Evolutionary conservation across 2,797 vertebrate genomes (phyloP).

Genomic region (Esox masquinongy): DNA sequence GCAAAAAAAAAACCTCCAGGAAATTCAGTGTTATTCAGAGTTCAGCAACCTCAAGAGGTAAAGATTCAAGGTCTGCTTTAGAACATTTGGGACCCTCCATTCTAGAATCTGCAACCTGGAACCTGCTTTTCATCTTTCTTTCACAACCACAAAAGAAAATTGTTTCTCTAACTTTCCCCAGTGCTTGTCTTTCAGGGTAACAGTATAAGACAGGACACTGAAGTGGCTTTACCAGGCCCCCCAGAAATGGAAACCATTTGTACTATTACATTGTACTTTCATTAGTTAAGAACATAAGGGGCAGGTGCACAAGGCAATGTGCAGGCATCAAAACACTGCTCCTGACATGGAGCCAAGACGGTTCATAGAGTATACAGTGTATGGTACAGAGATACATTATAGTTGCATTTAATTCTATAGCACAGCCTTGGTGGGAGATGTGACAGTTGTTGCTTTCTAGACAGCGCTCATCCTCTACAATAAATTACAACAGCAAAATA

Average conservation of each 20-base stretch:
- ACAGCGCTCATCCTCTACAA: not conserved
- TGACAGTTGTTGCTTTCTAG: not conserved
- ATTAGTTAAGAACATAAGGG: not conserved
- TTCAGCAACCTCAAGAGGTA: not conserved
- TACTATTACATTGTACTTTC: not conserved
- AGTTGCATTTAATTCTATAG: not conserved
- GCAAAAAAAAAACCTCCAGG: not conserved
- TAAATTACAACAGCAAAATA: constrained; percentile 11
- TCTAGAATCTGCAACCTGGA: not conserved
- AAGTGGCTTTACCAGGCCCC: not conserved
- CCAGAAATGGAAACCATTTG: not conserved
- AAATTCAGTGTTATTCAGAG: not conserved
- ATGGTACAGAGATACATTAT: not conserved
- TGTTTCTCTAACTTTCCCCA: not conserved
- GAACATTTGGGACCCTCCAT: not conserved
- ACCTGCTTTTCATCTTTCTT: not conserved
- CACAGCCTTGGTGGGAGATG: not conserved
- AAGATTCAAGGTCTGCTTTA: not conserved
- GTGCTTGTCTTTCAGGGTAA: not conserved
- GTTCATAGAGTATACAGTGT: not conserved
- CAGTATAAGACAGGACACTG: not conserved
- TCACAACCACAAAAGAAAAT: not conserved
- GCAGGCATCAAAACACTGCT: not conserved
- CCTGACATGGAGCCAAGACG: not conserved
- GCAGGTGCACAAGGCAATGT: not conserved